Evolutionary conservation across 2,797 vertebrate genomes (phyloP), one percentile per base, ranked within the genome.

Genomic region (Rhinella marina): DNA sequence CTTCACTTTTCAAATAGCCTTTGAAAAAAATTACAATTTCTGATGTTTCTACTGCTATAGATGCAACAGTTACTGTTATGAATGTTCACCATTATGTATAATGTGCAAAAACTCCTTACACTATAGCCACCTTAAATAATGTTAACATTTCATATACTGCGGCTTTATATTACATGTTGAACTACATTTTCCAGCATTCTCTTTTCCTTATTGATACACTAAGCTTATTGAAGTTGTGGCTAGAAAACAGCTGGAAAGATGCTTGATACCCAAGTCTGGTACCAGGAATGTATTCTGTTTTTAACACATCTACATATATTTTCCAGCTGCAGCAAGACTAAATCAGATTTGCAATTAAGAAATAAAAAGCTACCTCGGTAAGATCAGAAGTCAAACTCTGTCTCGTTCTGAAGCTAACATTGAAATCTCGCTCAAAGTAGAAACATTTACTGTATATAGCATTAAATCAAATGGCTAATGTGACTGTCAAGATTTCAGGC

Each of bases 401-500:
- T 90, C 91, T 92, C 90, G 89, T 91, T 78, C 91, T 23, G 88
- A 90, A 88, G 91, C 64, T 86, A 0, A 11, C 77, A 77, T 19
- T 66, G 90, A 90, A 92, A 89, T 90, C 91, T 87, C 84, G 86
- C 90, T 92, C 70, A 23, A 87, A 90, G 90, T 86, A 86, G 88
- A 89, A 89, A 89, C 88, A 87, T 89, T 89, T 89, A 89, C 88
- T 79, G 88, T 89, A 89, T 19, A 12, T 90, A 88, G 87, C 88
- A 89, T 90, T 91, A 92, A 93, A 92, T 92, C 92, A 92, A 88
- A 87, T 64, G 90, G 90, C 90, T 91, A 92, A 92, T 92, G 91
- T 92, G 90, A 92, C 92, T 93, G 92, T 93, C 92, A 93, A 92
- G 92, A 90, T 91, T 94, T 93, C 93, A 93, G 91, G 92, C 91